Conservation (phyloP, 1,140 invertebrate genomes). For the Saxidomus purpurata region DNA sequence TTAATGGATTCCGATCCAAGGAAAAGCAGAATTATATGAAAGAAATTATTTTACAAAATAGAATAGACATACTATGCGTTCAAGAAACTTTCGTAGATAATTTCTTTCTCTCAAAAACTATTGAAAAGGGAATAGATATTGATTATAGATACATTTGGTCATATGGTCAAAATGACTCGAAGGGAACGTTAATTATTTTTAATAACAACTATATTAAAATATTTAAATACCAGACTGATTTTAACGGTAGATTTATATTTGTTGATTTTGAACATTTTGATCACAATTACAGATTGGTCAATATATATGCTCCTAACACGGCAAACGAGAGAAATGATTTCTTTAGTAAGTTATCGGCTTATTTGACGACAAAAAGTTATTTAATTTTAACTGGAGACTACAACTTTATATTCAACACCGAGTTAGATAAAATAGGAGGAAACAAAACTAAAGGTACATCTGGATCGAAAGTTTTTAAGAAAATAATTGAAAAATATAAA, state of each 20-base stretch:
- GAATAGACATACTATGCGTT: slow-evolving; percentile 33
- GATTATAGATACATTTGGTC: slow-evolving; percentile 17
- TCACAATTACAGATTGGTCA: slow-evolving; percentile 49
- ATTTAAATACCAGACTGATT: slow-evolving; percentile 58
- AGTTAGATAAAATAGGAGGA: slow-evolving; percentile 71
- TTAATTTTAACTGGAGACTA: slow-evolving; percentile 48
- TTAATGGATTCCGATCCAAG: slow-evolving; percentile 37
- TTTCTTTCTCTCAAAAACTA: neutral
- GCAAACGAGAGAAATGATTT: slow-evolving; percentile 38
- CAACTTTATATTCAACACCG: slow-evolving; percentile 64
- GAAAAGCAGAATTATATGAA: neutral
- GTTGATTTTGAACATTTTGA: slow-evolving; percentile 55
- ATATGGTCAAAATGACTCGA: neutral
- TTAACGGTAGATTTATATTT: slow-evolving; percentile 68
- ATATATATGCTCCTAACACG: slow-evolving; percentile 68
- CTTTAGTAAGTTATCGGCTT: slow-evolving; percentile 58
- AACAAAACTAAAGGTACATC: slow-evolving; percentile 42
- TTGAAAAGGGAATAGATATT: neutral
- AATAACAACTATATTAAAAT: neutral
- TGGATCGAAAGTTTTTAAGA: slow-evolving; percentile 46
- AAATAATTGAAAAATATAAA: slow-evolving; percentile 64
- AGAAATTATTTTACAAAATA: neutral
- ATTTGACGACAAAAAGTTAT: slow-evolving; percentile 46
- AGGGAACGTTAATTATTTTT: neutral
- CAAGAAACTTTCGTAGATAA: slow-evolving; percentile 39